Conservation (phyloP, 2,797 vertebrate genomes). For the Fistularia commersonii region DNA sequence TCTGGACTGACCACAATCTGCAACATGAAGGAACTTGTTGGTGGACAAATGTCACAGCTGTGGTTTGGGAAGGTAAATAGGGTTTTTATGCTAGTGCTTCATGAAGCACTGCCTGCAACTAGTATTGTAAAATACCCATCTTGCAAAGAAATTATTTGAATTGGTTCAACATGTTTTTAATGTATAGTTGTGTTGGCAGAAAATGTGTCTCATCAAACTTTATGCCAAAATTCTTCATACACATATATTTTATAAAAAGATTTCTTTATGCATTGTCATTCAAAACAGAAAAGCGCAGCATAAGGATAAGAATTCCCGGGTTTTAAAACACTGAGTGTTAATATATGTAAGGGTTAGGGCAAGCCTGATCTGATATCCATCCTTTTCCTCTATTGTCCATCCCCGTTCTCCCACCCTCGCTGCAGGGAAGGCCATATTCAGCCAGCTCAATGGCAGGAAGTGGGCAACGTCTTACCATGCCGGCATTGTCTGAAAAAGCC, state of each 20-base stretch:
- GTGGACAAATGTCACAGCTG: constrained; percentile 17
- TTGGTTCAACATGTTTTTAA: no score
- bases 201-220: no score
- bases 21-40: constrained; percentile 38
- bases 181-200: no score
- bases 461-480: constrained; percentile 49
- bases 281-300: constrained; percentile 7
- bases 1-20: constrained; percentile 48
- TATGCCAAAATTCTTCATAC: no score
- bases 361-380: constrained; percentile 51
- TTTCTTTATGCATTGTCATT: constrained; percentile 10
- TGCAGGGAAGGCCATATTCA: constrained; percentile 58
- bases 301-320: constrained; percentile 5
- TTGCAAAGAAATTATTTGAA: no score
- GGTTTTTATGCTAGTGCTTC: no score
- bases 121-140: no score
- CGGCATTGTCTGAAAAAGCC: constrained; percentile 28
- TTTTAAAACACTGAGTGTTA: constrained; percentile 35
- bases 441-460: constrained; percentile 68
- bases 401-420: constrained; percentile 57
- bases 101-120: no score
- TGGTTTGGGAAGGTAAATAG: constrained; percentile 44
- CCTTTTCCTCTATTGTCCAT: constrained; percentile 62
- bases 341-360: constrained; percentile 19
- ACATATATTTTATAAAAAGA: no score